Conservation (phyloP, 2,113 vertebrate species). For the Bufo bufo region DNA sequence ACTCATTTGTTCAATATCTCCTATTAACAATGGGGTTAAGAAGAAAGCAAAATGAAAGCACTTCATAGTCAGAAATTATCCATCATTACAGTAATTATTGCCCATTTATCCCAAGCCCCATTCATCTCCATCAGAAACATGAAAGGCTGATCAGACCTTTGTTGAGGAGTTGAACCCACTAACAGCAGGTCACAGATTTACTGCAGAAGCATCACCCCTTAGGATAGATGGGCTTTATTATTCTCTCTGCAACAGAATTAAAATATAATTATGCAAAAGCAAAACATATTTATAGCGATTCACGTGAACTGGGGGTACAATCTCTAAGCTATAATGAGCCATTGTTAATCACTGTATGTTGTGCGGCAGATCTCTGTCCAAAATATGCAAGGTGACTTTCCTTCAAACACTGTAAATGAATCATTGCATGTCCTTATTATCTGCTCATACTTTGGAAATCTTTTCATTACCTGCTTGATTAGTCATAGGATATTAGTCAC, state of each 20-base stretch:
- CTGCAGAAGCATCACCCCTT: not conserved
- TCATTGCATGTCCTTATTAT: conserved; percentile 34
- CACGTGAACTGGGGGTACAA: conserved; percentile 1
- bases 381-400: conserved; percentile 47
- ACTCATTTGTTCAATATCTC: conserved; percentile 8
- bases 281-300: conserved; percentile 43
- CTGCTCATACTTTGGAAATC: not conserved
- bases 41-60: conserved; percentile 39
- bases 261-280: conserved; percentile 44
- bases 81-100: conserved; percentile 48
- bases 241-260: conserved; percentile 11
- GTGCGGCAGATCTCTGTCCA: not conserved
- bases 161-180: conserved; percentile 16
- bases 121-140: conserved; percentile 41
- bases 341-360: conserved; percentile 9
- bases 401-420: conserved; percentile 19
- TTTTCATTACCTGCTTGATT: conserved; percentile 42
- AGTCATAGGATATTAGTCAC: conserved; percentile 18
- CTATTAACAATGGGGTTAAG: conserved; percentile 21
- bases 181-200: conserved; percentile 38
- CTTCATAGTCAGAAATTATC: conserved; percentile 28
- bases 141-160: conserved; percentile 47
- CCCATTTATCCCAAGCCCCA: conserved; percentile 7
- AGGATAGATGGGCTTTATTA: conserved; percentile 18
- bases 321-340: conserved; percentile 12